Evolutionary conservation across 1,140 invertebrate species (phyloP), one percentile per base, ranked within the genome.

Genomic region (Tenebrio molitor): DNA sequence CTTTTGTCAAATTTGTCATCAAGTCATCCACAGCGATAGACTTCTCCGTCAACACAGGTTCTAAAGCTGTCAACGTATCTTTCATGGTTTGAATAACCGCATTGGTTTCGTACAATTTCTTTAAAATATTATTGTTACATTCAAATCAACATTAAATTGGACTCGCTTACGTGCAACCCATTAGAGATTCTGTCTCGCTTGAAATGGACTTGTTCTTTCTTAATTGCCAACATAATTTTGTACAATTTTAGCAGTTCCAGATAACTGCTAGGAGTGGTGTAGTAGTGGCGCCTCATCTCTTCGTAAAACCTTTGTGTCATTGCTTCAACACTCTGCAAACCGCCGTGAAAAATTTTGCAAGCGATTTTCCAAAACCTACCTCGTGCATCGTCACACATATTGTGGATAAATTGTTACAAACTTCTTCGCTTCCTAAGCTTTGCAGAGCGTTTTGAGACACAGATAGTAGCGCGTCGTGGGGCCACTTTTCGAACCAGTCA

Each of bases 401-500:
- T 2, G 83, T 84, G 1, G 91, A 87, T 33, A 93, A 82, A 10
- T 87, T 86, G 5, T 86, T 78, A 1, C 88, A 84, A 33, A 85
- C 80, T 14, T 82, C 75, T 6, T 82, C 74, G 1, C 77, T 76
- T 0, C 85, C 80, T 0, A 91, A 82, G 44, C 87, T 82, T 36
- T 85, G 82, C 17, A 90, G 86, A 74, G 85, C 84, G 74, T 83
- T 88, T 74, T 87, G 80, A 62, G 92, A 93, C 0, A 96, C 94
- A 0, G 93, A 94, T 6, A 94, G 86, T 17, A 97, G 83, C 4
- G 95, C 95, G 82, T 96, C 95, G 21, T 91, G 88, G 1, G 95
- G 95, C 95, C 95, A 97, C 73, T 93, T 92, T 71, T 88, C 91
- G 82, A 96, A 97, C 94, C 95, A 97, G 82, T 97, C 94, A 65